Base-by-base conservation (phyloP, 2,797 vertebrate species). In the Masticophis lateralis region DNA sequence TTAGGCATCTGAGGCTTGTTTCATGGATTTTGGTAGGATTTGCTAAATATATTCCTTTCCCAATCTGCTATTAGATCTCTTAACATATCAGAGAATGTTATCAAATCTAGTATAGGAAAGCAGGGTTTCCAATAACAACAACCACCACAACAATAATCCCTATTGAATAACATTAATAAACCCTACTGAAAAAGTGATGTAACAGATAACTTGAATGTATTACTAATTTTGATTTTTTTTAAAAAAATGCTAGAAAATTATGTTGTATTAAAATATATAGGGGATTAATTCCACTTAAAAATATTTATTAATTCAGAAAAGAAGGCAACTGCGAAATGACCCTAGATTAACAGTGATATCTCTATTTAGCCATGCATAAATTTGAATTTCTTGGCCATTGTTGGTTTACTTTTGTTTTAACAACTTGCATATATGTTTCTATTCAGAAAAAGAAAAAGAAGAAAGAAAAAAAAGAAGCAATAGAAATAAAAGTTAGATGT, bases 371-470 rank as follows among this genome's bases (percentile, higher is more conserved):
- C 94, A 92, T 96, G 92, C 83, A 91, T 95, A 94, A 69, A 95
- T 95, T 93, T 93, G 92, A 94, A 94, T 95, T 96, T 95, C 92
- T 97, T 93, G 94, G 93, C 91, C 92, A 88, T 94, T 86, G 88
- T 87, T 88, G 91, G 91, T 91, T 92, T 95, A 93, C 95, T 96
- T 94, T 92, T 90, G 89, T 90, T 90, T 1, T 74, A 69, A 96
- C 66, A 96, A 96, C 94, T 97, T 97, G 97, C 96, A 97, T 94
- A 97, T 96, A 96, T 95, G 92, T 96, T 97, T 97, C 95, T 94
- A 96, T 97, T 95, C 95, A 94, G 74, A 93, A 90, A 91, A 94
- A 88, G 37, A 13, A 12, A 93, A 94, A 95, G 61, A 63, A 91
- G 89, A 93, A 95, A 6, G 92, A 94, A 95, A 74, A 43, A 91